These are phyloP conservation scores for Acomys russatus DNA, from an alignment of 2,797 vertebrate genomes.

Conservation along the genomic window DNA sequence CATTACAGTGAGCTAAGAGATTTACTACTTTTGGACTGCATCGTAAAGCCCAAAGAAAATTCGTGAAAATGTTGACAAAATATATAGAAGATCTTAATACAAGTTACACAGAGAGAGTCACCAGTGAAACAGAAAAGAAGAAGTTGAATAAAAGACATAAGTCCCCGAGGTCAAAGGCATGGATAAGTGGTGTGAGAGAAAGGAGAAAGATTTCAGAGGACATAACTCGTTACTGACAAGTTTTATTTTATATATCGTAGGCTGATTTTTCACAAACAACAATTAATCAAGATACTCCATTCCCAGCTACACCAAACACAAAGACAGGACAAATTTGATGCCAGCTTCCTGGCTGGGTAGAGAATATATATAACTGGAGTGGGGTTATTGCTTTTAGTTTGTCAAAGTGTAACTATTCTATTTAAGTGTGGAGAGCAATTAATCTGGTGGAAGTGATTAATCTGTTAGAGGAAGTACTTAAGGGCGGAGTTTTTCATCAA, in stretches of 20 bases:
- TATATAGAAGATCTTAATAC: not conserved
- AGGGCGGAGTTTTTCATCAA: not conserved
- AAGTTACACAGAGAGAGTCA: not conserved
- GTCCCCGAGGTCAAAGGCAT: not conserved
- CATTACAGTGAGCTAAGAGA: not conserved
- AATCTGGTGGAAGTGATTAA: not conserved
- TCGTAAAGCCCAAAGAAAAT: not conserved
- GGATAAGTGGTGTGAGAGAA: not conserved
- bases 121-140: not conserved
- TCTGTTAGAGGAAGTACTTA: not conserved
- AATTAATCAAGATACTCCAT: not conserved
- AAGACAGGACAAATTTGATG: not conserved
- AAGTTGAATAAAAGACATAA: not conserved
- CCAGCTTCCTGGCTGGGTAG: not conserved
- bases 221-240: not conserved
- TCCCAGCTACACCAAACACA: not conserved
- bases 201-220: not conserved
- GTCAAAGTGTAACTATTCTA: not conserved
- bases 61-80: not conserved
- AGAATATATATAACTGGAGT: not conserved
- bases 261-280: not conserved
- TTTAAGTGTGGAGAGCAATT: not conserved
- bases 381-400: not conserved
- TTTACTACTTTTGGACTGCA: not conserved
- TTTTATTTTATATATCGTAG: not conserved